Base-by-base conservation (phyloP, 2,113 vertebrate species). In the Benitochromis conjunctus region DNA sequence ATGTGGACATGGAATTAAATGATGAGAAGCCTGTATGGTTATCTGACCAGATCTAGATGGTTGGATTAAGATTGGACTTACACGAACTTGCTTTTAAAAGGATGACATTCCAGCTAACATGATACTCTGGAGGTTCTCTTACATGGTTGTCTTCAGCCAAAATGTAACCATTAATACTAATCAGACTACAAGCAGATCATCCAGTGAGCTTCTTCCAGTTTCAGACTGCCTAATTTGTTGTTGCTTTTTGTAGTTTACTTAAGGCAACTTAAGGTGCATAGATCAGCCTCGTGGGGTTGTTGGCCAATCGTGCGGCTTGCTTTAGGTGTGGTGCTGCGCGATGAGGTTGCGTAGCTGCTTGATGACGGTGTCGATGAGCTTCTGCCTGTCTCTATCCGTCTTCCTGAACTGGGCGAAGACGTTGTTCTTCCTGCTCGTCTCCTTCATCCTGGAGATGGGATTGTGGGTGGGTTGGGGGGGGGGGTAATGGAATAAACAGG, bases 301-400 rank as follows among this genome's bases (percentile, higher is more conserved):
- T 38, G 80, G 14, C 76, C 85, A 78, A 64, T 84, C n/a, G 46
- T 60, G 21, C 0, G 53, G 38, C 53, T 56, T 26, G 2, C 43
- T 76, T 79, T 86, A 95, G 88, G 79, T 24, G 79, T 94, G 92
- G 81, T 99, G 98, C 89, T 98, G 97, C 86, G 96, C 95, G 94
- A 99, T 98, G 92, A 99, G 97, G 94, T 96, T 94, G 4, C 98
- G 97, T 7, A 99, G 97, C 95, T 99, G 99, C 84, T 98, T 99
- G 95, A 98, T 96, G 93, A 99, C 96, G 1, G 98, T 95, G 92
- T 99, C 99, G 18, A 99, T 99, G 86, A 99, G 93, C 85, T 97
- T 99, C 97, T 99, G 98, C 79, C 99, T 96, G 96, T 99, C 99
- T n/a, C 98, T 84, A 88, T 99, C 98, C 1, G 98, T 98, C 85